Evolutionary conservation across 2,888 invertebrate genomes (phyloP), one percentile per base, ranked within the genome.

Genomic region (Drosophila paranaensis): DNA sequence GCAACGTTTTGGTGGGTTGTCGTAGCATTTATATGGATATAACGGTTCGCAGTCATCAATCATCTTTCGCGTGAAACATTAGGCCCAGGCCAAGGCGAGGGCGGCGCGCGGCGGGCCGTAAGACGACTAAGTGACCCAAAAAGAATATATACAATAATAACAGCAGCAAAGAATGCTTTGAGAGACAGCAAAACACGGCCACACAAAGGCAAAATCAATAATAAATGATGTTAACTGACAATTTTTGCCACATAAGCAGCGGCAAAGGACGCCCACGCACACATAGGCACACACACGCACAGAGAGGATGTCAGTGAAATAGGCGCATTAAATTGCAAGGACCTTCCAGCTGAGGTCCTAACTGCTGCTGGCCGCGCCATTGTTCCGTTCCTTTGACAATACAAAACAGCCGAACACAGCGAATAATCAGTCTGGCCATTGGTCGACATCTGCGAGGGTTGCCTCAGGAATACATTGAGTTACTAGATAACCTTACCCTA

Each of bases 171-270:
- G 8, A 51, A 25, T 11, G 33, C 42, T 39, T 11, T 13, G 20
- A 64, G 16, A 13, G 43, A 43, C 40, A 66, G 48, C 48, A 50
- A 50, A 55, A 53, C 39, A 39, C n/a, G 25, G n/a, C 14, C 50
- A 48, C 68, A 54, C 72, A 76, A 66, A 53, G 56, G 54, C 53
- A 86, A 87, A 87, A 87, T 87, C 86, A 84, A 87, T 88, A 88
- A 87, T 77, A 87, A 87, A 88, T 87, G 79, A 87, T 87, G 82
- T 86, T 88, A 86, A 80, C 86, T 82, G 77, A 75, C 79, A 82
- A 83, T 83, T 85, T 88, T 71, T 71, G 88, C 79, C 79, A 79
- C 79, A 82, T 74, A 77, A 73, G 74, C 84, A 80, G 60, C 60
- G 30, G 50, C 58, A 25, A n/a, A 13, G 14, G 46, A 11, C 30